phyloP scores from a whole-genome alignment of 23 tunicate genomes.

The Styela clava region DNA sequence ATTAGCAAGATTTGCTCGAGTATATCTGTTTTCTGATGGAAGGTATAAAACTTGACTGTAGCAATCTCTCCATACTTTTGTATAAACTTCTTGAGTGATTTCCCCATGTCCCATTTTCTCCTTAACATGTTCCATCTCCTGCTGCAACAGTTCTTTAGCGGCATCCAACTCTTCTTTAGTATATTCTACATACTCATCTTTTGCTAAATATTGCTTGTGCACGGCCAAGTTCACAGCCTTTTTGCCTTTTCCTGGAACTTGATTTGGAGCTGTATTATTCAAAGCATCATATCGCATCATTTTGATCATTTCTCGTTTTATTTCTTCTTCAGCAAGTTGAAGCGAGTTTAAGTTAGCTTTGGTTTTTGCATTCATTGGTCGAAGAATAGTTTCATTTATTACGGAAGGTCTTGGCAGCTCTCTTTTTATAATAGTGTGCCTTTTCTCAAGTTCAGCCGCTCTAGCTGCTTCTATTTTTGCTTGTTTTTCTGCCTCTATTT shows the following conservation, averaged over 20 bases:
- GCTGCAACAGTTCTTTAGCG: slow-evolving; percentile 41
- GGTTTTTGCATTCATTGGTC: slow-evolving; percentile 36
- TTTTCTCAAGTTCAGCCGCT: slow-evolving; percentile 44
- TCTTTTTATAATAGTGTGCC: slow-evolving; percentile 67
- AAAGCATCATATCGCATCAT: slow-evolving; percentile 96
- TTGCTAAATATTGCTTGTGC: slow-evolving; percentile 69
- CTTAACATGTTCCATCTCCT: slow-evolving; percentile 79
- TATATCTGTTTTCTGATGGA: slow-evolving; percentile 93
- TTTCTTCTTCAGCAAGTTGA: slow-evolving; percentile 92
- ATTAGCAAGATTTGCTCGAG: slow-evolving; percentile 81
- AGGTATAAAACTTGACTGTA: slow-evolving; percentile 89
- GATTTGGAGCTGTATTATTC: slow-evolving; percentile 75
- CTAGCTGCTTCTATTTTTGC: slow-evolving; percentile 35
- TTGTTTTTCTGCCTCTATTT: slow-evolving; percentile 58
- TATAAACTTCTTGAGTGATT: slow-evolving; percentile 61
- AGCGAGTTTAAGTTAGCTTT: slow-evolving; percentile 48
- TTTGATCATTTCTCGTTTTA: slow-evolving; percentile 92
- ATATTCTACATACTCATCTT: slow-evolving; percentile 42
- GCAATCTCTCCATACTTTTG: slow-evolving; percentile 95
- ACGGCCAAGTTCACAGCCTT: slow-evolving; percentile 58
- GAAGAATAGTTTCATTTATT: slow-evolving; percentile 73
- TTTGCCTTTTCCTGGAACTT: slow-evolving; percentile 85
- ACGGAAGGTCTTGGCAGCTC: slow-evolving; percentile 86
- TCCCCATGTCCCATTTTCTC: slow-evolving; percentile 93
- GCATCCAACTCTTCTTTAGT: slow-evolving; percentile 57